phyloP scores from a whole-genome alignment of 2,113 vertebrate genomes.

The Chaetorhynchus papuensis region DNA sequence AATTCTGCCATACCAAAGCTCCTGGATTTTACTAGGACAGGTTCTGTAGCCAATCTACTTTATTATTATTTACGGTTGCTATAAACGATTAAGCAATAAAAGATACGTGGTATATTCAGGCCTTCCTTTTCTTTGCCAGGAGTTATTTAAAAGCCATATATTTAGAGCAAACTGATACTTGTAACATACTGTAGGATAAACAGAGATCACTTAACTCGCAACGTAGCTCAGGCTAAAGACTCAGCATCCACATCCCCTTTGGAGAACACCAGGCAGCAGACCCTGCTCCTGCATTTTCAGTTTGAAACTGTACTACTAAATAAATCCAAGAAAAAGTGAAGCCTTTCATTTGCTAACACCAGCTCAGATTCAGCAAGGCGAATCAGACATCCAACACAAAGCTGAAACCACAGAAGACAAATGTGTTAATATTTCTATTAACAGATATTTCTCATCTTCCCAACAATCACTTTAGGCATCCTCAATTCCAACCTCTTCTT shows the following conservation, averaged over 20 bases:
- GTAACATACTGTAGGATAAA: not conserved
- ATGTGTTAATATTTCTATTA: not conserved
- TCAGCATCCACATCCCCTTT: not conserved
- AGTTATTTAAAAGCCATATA: not conserved
- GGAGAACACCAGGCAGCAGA: not conserved
- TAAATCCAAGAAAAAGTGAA: not conserved
- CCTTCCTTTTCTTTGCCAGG: conserved; percentile 14
- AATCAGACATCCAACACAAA: not conserved
- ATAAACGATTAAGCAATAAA: conserved; percentile 30
- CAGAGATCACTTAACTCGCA: not conserved
- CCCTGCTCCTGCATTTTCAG: not conserved
- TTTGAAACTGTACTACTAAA: not conserved
- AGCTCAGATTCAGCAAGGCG: not conserved
- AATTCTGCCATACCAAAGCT: conserved; percentile 69
- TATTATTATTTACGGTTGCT: conserved; percentile 10
- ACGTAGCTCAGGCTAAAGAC: not conserved
- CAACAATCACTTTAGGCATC: conserved; percentile 13
- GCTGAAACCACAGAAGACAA: not conserved
- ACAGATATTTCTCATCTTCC: conserved; percentile 32
- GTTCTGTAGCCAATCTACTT: conserved; percentile 2
- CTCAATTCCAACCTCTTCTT: not conserved
- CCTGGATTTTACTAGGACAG: conserved; percentile 50
- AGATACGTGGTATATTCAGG: not conserved
- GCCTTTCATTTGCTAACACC: not conserved
- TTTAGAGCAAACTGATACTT: not conserved